A percentile compares a stretch with the other conserved stretches of the same genome.
These are phyloP conservation scores for Denticeps clupeoides DNA, from an alignment of 2,797 vertebrate genomes.

Conservation along the genomic window DNA sequence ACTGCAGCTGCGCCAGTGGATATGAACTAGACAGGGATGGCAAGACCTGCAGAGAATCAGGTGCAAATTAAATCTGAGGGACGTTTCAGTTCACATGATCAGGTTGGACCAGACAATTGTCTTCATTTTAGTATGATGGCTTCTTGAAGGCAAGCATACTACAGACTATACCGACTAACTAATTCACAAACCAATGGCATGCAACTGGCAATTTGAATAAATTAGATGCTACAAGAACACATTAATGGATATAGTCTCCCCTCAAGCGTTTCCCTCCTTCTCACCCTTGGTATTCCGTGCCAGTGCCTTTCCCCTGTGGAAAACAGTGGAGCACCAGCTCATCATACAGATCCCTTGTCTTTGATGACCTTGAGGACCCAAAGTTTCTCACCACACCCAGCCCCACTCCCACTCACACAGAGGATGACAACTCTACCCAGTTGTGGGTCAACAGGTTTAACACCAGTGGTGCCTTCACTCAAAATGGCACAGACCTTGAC, in stretches of 20 bases:
- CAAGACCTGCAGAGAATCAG: conserved; percentile 44
- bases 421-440: neutral
- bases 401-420: conserved; percentile 9
- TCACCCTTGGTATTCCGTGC: neutral
- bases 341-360: neutral
- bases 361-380: conserved; percentile 12
- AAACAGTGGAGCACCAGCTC: conserved; percentile 23
- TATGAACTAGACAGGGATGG: conserved; percentile 56
- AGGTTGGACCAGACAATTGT: neutral
- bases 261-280: too few species aligned
- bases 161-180: too few species aligned
- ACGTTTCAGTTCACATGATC: neutral
- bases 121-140: neutral
- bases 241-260: too few species aligned
- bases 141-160: too few species aligned
- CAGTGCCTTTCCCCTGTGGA: conserved; percentile 53
- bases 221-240: neutral
- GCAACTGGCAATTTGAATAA: neutral
- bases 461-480: neutral
- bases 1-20: conserved; percentile 62
- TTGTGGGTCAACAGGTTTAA: neutral
- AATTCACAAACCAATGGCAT: neutral
- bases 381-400: neutral
- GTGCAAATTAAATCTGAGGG: conserved; percentile 34
- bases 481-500: neutral